phyloP scores from a whole-genome alignment of 2,888 invertebrate genomes.

The Elysia crispata region DNA sequence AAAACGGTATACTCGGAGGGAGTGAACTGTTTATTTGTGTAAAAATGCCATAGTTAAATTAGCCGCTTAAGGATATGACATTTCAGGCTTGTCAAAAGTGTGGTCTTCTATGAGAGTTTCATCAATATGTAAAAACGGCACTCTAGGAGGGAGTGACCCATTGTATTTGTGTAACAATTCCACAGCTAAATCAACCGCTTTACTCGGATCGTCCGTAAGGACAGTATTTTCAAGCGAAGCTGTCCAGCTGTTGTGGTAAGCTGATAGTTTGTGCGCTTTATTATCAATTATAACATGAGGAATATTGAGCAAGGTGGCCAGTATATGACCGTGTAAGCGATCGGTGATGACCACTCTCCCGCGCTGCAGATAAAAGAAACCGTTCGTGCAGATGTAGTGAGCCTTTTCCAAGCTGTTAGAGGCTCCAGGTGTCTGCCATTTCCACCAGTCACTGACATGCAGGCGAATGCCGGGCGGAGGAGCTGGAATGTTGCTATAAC shows the following conservation, averaged over 20 bases:
- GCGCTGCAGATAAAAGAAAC: constrained; percentile 47
- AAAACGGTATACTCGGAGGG: too few relatives aligned
- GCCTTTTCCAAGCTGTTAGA: constrained; percentile 42
- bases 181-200: constrained; percentile 46
- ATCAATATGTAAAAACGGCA: constrained; percentile 34
- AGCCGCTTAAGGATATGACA: too few relatives aligned
- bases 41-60: too few relatives aligned
- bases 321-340: constrained; percentile 55
- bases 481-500: constrained; percentile 21
- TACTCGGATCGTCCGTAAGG: constrained; percentile 40
- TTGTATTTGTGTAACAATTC: constrained; percentile 44
- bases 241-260: constrained; percentile 52
- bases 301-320: constrained; percentile 52
- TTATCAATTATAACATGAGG: constrained; percentile 57
- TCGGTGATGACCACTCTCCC: constrained; percentile 57
- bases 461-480: constrained; percentile 38
- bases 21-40: too few relatives aligned
- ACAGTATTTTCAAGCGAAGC: constrained; percentile 49
- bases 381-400: constrained; percentile 43
- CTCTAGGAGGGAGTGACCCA: constrained; percentile 20
- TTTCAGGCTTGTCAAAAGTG: too few relatives aligned
- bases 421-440: constrained; percentile 34
- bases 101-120: constrained; percentile 10
- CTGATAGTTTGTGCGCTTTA: constrained; percentile 47
- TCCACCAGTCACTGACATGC: constrained; percentile 45